phyloP scores from a whole-genome alignment of 2,888 invertebrate genomes.

The Tipula lateralis region DNA sequence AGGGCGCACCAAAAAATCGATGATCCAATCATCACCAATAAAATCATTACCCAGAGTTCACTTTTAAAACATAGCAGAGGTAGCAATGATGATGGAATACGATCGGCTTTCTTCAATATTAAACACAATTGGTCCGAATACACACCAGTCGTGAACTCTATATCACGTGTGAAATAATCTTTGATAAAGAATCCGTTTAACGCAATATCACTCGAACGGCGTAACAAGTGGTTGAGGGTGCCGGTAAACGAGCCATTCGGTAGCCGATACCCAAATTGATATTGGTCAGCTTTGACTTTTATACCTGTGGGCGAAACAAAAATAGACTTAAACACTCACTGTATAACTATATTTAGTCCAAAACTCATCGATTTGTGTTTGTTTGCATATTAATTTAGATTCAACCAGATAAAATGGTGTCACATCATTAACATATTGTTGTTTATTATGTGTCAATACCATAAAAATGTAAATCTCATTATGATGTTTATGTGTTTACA shows the following conservation, averaged over 20 bases:
- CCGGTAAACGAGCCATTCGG: constrained; percentile 46
- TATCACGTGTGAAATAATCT: constrained; percentile 44
- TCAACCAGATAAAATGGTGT: not conserved
- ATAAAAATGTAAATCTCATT: not conserved
- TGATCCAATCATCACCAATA: constrained; percentile 39
- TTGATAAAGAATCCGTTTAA: constrained; percentile 49
- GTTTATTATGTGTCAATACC: not conserved
- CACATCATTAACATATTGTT: not conserved
- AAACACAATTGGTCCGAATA: constrained; percentile 48
- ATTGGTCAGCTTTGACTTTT: constrained; percentile 41
- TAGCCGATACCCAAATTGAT: constrained; percentile 42
- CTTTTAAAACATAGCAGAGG: constrained; percentile 44
- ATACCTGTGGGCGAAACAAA: constrained; percentile 35
- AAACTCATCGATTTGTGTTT: not conserved
- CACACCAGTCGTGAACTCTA: constrained; percentile 46
- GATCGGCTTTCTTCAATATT: constrained; percentile 46
- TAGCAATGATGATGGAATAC: constrained; percentile 46
- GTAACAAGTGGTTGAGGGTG: constrained; percentile 44
- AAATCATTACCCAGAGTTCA: constrained; percentile 45
- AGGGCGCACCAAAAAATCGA: constrained; percentile 41
- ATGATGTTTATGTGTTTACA: not conserved
- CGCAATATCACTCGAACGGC: constrained; percentile 44
- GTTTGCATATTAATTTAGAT: not conserved
- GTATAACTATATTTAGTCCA: too few species aligned
- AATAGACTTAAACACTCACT: not conserved